phyloP scores from a whole-genome alignment of 2,888 invertebrate species.

The Serrognathus titanus region DNA sequence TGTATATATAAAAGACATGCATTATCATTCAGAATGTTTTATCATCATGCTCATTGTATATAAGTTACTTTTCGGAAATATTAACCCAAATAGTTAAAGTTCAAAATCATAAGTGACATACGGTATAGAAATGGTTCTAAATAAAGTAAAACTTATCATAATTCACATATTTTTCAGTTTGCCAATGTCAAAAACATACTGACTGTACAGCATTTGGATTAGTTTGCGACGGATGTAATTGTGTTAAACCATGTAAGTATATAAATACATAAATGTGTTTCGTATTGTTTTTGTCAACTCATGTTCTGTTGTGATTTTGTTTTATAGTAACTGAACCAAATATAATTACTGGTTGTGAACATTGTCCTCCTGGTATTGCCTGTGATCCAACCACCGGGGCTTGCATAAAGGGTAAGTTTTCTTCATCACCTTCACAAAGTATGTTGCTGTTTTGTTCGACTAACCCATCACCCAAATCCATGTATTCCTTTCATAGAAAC shows the following conservation, averaged over 20 bases:
- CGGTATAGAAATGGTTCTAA: not conserved
- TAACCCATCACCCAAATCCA: slow-evolving; percentile 6
- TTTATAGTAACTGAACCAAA: slow-evolving; percentile 16
- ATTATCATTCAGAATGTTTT: not conserved
- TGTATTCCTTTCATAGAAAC: not conserved
- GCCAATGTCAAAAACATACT: slow-evolving; percentile 66
- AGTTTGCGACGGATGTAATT: slow-evolving; percentile 69
- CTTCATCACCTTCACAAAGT: slow-evolving; percentile 6
- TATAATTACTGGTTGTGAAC: slow-evolving; percentile 59
- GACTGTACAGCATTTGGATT: slow-evolving; percentile 61
- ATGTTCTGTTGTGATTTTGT: not conserved
- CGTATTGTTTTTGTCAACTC: not conserved
- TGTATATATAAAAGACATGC: too few relatives aligned
- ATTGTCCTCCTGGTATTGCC: slow-evolving; percentile 73
- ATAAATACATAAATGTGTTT: not conserved
- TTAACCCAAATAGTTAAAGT: too few relatives aligned
- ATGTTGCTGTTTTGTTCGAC: slow-evolving; percentile 47
- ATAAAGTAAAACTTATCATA: not conserved
- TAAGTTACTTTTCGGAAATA: too few relatives aligned
- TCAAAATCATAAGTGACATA: too few relatives aligned
- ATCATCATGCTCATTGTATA: too few relatives aligned
- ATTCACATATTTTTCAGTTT: slow-evolving; percentile 51
- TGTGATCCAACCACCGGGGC: slow-evolving; percentile 79
- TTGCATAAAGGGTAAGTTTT: slow-evolving; percentile 75
- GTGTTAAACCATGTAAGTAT: slow-evolving; percentile 46